These are phyloP conservation scores for Hydrophis major DNA, from an alignment of 2,797 vertebrate species.

Conservation along the genomic window DNA sequence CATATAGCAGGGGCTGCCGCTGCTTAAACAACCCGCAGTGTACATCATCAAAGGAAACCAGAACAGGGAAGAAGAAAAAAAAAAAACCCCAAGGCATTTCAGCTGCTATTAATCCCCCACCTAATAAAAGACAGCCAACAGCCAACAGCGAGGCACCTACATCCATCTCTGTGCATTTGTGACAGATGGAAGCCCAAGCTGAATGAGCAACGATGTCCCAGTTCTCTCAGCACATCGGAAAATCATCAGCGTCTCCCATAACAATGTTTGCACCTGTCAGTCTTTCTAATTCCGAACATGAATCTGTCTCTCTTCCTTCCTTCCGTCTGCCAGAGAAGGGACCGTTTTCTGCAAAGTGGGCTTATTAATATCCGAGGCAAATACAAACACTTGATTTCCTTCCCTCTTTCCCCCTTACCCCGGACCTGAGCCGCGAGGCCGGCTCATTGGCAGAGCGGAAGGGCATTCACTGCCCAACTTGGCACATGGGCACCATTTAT, in stretches of 20 bases:
- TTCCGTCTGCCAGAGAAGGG: neutral
- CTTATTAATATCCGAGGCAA: neutral
- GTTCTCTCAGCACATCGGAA: neutral
- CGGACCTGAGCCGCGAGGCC: neutral
- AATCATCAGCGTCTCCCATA: neutral
- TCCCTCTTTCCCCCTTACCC: neutral
- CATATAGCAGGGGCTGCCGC: neutral
- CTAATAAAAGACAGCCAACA: neutral
- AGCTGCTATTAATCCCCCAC: neutral
- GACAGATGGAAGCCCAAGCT: neutral
- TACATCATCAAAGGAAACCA: neutral
- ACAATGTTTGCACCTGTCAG: neutral
- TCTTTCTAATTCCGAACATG: neutral
- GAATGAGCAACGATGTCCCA: neutral
- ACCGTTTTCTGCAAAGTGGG: neutral
- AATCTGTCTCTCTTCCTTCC: no score
- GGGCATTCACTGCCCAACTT: neutral
- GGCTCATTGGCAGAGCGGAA: neutral
- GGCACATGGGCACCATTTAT: neutral
- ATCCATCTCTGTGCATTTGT: neutral
- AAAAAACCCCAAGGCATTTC: neutral
- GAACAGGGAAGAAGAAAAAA: no score
- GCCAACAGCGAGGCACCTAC: neutral
- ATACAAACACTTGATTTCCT: no score
- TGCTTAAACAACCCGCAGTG: neutral